Conservation (phyloP, 2,888 invertebrate species). For the Yponomeuta evonymella region DNA sequence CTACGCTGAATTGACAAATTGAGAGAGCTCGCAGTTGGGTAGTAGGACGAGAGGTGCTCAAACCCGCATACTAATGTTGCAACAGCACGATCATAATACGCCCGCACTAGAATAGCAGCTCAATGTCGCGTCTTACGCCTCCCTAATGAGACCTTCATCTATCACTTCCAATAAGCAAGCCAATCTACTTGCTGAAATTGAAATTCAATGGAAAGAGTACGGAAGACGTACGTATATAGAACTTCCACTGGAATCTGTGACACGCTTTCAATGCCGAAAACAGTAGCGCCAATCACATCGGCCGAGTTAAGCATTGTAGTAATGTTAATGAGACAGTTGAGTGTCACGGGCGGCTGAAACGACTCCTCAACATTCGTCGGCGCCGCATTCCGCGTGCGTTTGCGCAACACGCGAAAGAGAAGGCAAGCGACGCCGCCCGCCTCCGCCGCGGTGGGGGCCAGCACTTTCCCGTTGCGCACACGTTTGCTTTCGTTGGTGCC, state of each 20-base stretch:
- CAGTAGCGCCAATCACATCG: conserved; percentile 23
- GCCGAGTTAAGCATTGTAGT: conserved; percentile 25
- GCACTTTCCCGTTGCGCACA: conserved; percentile 66
- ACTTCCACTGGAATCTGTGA: background rate
- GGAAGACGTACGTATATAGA: background rate
- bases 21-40: conserved; percentile 34
- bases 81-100: conserved; percentile 25
- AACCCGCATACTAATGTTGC: conserved; percentile 50
- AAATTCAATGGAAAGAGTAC: background rate
- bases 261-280: conserved; percentile 34
- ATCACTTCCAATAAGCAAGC: conserved; percentile 7
- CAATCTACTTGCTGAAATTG: background rate
- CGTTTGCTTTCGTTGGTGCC: conserved; percentile 70
- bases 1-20: conserved; percentile 4
- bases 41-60: conserved; percentile 37
- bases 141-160: background rate
- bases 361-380: conserved; percentile 17
- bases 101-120: conserved; percentile 1
- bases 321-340: conserved; percentile 42
- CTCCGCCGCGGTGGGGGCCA: conserved; percentile 32
- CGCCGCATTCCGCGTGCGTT: conserved; percentile 38
- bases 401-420: conserved; percentile 66
- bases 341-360: conserved; percentile 34
- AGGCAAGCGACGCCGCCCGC: conserved; percentile 37
- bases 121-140: background rate